Percentiles rank a stretch among this genome's conserved stretches.
Conservation (phyloP, 2,888 invertebrate species). For the Athripsodes cinereus region DNA sequence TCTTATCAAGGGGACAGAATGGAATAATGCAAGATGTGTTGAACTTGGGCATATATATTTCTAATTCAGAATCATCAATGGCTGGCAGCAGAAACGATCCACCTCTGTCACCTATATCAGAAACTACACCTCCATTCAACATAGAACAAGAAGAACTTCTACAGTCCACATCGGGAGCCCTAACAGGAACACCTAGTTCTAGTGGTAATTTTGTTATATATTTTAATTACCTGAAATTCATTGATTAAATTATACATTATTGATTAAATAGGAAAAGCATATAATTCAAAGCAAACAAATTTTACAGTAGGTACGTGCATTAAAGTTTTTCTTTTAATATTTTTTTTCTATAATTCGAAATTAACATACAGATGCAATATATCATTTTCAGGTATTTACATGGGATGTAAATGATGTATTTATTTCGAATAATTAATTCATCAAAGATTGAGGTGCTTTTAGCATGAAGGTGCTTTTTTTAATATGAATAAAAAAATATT, state of each 20-base stretch:
- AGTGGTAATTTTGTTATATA: constrained; percentile 44
- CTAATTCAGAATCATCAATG: constrained; percentile 12
- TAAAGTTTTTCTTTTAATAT: too few species aligned
- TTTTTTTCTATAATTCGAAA: too few species aligned
- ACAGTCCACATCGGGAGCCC: constrained; percentile 32
- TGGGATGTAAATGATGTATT: too few species aligned
- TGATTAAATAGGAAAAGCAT: too few species aligned
- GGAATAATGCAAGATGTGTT: constrained; percentile 30
- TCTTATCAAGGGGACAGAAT: constrained; percentile 48
- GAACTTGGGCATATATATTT: constrained; percentile 10
- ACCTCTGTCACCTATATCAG: constrained; percentile 80
- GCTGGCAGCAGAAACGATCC: constrained; percentile 36
- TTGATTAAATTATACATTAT: too few species aligned
- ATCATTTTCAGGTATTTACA: too few species aligned
- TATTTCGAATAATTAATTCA: too few species aligned
- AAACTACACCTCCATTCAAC: constrained; percentile 63
- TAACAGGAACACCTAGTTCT: constrained; percentile 44
- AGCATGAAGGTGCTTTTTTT: too few species aligned
- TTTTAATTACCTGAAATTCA: background rate
- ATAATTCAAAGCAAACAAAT: background rate
- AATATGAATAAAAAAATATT: too few species aligned
- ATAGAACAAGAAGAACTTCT: constrained; percentile 40
- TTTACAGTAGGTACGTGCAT: too few species aligned
- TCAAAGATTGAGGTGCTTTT: too few species aligned
- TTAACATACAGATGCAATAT: too few species aligned